Percentiles rank a stretch among this genome's conserved stretches.
Evolutionary conservation across 2,888 invertebrate species (phyloP).

Genomic region (Drosophila anomelani): DNA sequence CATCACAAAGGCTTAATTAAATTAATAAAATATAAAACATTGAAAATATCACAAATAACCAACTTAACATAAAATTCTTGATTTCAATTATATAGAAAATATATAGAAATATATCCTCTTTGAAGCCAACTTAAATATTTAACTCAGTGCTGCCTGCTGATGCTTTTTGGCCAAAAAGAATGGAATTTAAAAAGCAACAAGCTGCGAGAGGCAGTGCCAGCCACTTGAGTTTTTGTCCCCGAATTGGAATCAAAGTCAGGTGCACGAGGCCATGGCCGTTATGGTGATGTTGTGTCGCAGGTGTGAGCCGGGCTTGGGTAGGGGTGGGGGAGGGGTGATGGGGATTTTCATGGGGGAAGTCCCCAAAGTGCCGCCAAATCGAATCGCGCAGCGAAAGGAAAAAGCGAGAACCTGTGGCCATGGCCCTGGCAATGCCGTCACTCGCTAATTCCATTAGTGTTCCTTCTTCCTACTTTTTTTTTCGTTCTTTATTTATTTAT

Average conservation of each 20-base stretch:
- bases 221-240: conserved; percentile 40
- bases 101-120: not conserved
- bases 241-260: conserved; percentile 41
- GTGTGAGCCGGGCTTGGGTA: not conserved
- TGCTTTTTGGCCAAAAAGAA: not conserved
- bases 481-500: not conserved
- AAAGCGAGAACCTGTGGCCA: conserved; percentile 21
- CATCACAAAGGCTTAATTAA: not conserved
- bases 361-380: conserved; percentile 40
- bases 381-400: conserved; percentile 25
- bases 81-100: not conserved
- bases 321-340: not conserved
- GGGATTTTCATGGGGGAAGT: conserved; percentile 21
- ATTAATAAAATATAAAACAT: not conserved
- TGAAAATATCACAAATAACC: not conserved
- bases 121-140: not conserved
- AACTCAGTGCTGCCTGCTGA: not conserved
- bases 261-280: conserved; percentile 44
- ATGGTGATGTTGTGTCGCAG: conserved; percentile 15
- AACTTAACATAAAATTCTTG: no score
- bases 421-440: conserved; percentile 50
- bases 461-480: not conserved
- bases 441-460: conserved; percentile 47
- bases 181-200: conserved; percentile 37
- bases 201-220: conserved; percentile 20